phyloP scores from a whole-genome alignment of 2,888 invertebrate species.

The Oscheius sp. region DNA sequence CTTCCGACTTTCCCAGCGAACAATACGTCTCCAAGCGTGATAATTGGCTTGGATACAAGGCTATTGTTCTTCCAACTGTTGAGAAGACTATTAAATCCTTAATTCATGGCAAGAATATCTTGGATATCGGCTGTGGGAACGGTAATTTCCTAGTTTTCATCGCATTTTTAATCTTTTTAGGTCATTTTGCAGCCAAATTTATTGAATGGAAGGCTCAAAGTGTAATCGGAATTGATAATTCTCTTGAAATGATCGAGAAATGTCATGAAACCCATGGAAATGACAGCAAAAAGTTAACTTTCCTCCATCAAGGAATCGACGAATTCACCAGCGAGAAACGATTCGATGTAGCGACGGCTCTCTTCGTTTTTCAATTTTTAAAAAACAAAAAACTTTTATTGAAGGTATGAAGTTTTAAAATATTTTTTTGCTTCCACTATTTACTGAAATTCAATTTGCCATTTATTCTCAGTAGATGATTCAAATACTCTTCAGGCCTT shows the following conservation, averaged over 20 bases:
- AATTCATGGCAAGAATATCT: conserved; percentile 4
- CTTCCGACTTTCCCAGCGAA: conserved; percentile 17
- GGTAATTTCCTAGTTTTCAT: conserved; percentile 20
- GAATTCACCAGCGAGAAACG: not conserved
- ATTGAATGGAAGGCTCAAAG: conserved; percentile 14
- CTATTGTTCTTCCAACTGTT: conserved; percentile 28
- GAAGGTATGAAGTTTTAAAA: too few species aligned
- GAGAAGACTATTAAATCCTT: conserved; percentile 6
- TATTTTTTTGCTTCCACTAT: too few species aligned
- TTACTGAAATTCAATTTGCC: too few species aligned
- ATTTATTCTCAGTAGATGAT: too few species aligned
- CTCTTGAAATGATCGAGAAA: conserved; percentile 15
- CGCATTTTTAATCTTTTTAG: conserved; percentile 2
- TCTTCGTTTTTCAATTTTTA: conserved; percentile 29
- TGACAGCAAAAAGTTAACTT: not conserved
- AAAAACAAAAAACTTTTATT: not conserved
- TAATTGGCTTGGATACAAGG: conserved; percentile 19
- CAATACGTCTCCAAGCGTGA: conserved; percentile 11
- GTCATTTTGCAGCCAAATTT: conserved; percentile 15
- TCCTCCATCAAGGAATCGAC: not conserved
- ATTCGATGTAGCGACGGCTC: conserved; percentile 28
- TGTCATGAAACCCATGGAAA: conserved; percentile 4
- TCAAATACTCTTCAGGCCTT: conserved; percentile 29
- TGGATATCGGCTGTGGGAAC: conserved; percentile 28
- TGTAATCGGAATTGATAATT: conserved; percentile 24